Base-by-base conservation (phyloP, 2,113 vertebrate genomes). In the Rattus rattus region DNA sequence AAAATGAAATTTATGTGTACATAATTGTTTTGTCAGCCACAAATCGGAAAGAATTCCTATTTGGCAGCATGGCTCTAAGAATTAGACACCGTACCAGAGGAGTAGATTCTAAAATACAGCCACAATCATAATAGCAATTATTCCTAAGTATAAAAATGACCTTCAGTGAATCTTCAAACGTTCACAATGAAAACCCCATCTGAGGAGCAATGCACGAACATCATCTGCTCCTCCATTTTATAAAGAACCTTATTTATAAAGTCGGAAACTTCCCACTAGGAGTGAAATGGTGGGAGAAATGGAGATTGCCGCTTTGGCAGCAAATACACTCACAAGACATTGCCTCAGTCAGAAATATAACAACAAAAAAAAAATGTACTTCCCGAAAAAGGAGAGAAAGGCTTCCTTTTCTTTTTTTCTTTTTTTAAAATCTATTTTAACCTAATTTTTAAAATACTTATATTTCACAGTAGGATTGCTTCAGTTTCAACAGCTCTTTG, bases 401-500 rank as follows among this genome's bases (percentile, higher is more conserved):
- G 56, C 76, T 80, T 75, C 73, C 10, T 22, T 83, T 12, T 92
- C 92, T 92, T 94, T 52, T 63, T 52, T 33, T 3, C 47, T 54
- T 36, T 80, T 56, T 61, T 43, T 43, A 0, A 30, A 85, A 87
- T 72, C n/a, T 96, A 92, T 94, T 97, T 96, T 91, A 95, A 94
- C 83, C 72, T 92, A 80, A 88, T 96, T 95, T 97, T 97, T 89
- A 5, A 73, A 95, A 95, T 90, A 81, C 81, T 79, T 94, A 63
- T 52, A 96, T 95, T 81, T 84, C 96, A 96, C 92, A 96, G 95
- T 84, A 86, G 92, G 79, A 89, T 90, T 95, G 54, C 95, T 96
- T 96, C 89, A 94, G 5, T 96, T 97, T 73, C 88, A 97, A 94
- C 63, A 97, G 94, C n/a, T 97, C 81, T 72, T 94, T 79, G 39